These are phyloP conservation scores for Silvanus unidentatus DNA, from an alignment of 2,888 invertebrate genomes.

Conservation along the genomic window DNA sequence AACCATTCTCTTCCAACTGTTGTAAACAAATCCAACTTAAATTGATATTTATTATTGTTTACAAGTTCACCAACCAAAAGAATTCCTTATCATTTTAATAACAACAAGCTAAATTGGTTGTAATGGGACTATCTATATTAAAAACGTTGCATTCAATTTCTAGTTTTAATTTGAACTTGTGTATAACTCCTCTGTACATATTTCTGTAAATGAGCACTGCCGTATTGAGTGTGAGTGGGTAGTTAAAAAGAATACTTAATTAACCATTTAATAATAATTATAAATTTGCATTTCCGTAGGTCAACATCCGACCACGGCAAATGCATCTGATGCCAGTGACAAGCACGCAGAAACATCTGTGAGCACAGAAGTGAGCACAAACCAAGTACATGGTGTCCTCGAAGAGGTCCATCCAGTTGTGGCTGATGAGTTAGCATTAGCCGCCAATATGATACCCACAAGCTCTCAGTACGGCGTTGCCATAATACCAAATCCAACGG, in stretches of 20 bases:
- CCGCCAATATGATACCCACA: constrained; percentile 55
- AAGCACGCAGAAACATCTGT: constrained; percentile 26
- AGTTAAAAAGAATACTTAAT: constrained; percentile 1
- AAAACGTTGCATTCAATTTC: no score
- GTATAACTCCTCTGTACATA: no score
- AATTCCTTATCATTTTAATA: no score
- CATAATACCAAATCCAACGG: constrained; percentile 48
- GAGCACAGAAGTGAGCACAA: constrained; percentile 20
- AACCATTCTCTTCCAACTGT: no score
- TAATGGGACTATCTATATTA: no score
- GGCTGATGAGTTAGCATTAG: constrained; percentile 28
- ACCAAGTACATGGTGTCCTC: constrained; percentile 21
- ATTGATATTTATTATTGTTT: not conserved
- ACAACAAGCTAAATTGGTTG: no score
- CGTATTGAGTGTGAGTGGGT: constrained; percentile 36
- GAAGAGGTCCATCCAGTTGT: constrained; percentile 27
- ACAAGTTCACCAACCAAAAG: no score
- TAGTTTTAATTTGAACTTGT: no score
- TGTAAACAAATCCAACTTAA: not conserved
- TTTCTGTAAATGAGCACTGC: constrained; percentile 12
- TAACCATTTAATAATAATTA: constrained; percentile 7
- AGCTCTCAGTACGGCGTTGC: constrained; percentile 61
- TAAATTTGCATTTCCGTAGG: constrained; percentile 43
- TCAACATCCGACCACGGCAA: constrained; percentile 46
- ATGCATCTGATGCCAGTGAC: constrained; percentile 37